Percentiles rank a stretch among this genome's conserved stretches.
Conservation (phyloP, 1,140 invertebrate species). For the Neodiprion lecontei region DNA sequence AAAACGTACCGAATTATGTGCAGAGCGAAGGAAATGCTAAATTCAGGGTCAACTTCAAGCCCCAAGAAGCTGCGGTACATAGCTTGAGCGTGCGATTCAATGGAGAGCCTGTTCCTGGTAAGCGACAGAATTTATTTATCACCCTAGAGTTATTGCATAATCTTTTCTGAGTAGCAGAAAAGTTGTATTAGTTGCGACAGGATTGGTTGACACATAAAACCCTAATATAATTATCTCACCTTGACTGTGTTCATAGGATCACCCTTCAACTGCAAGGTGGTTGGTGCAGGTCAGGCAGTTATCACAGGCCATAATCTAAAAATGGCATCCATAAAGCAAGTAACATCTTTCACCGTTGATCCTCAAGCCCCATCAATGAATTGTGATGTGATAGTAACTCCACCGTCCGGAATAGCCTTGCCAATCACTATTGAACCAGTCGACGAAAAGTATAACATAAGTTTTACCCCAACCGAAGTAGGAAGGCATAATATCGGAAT, state of each 20-base stretch:
- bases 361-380: conserved; percentile 61
- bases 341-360: conserved; percentile 69
- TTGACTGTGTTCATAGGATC: conserved; percentile 67
- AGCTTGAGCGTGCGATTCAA: conserved; percentile 94
- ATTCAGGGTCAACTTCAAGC: conserved; percentile 96
- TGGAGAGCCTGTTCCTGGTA: conserved; percentile 89
- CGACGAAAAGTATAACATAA: conserved; percentile 74
- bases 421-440: conserved; percentile 69
- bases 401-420: conserved; percentile 79
- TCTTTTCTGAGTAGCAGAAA: too few relatives aligned
- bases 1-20: conserved; percentile 98
- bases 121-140: conserved; percentile 19
- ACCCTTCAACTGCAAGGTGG: conserved; percentile 85
- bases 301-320: conserved; percentile 69
- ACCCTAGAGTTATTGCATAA: too few relatives aligned
- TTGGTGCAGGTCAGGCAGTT: conserved; percentile 67
- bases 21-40: conserved; percentile 96
- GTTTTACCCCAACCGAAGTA: conserved; percentile 84
- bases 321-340: conserved; percentile 67
- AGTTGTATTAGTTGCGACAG: too few relatives aligned
- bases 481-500: conserved; percentile 86
- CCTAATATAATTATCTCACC: background rate
- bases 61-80: conserved; percentile 88
- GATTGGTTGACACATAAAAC: background rate
- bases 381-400: conserved; percentile 74